Percentiles rank a stretch among this genome's conserved stretches.
These are phyloP conservation scores for Rhabdomys dilectus DNA, from an alignment of 2,113 vertebrate genomes.

Conservation along the genomic window DNA sequence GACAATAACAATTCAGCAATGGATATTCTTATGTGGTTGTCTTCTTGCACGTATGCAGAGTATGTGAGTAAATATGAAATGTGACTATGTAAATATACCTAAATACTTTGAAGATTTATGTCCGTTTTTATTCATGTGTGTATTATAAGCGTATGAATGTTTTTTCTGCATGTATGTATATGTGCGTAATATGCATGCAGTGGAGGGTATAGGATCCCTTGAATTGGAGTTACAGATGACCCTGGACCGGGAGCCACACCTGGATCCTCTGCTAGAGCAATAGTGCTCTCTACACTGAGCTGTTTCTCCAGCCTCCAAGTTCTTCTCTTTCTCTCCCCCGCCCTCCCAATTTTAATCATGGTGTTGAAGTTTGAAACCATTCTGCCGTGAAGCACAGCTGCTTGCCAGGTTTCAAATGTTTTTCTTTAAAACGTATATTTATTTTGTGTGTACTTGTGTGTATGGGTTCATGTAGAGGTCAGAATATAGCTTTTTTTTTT, in stretches of 20 bases:
- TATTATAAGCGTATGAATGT: background rate
- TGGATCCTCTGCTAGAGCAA: background rate
- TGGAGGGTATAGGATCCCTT: background rate
- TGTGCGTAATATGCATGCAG: background rate
- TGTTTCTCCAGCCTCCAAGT: background rate
- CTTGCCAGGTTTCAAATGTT: background rate
- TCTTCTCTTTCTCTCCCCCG: too few species aligned
- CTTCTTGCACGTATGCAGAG: background rate
- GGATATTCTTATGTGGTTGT: background rate
- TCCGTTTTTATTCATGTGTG: background rate
- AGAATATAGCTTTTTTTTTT: background rate
- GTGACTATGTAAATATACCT: too few species aligned
- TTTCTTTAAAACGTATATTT: background rate
- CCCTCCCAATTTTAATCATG: background rate
- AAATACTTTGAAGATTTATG: background rate
- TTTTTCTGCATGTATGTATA: background rate
- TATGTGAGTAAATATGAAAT: background rate
- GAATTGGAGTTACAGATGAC: background rate
- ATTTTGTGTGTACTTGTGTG: background rate
- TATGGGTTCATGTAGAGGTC: background rate
- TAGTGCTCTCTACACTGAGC: background rate
- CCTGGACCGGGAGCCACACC: background rate
- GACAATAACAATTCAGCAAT: background rate
- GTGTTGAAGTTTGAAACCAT: background rate
- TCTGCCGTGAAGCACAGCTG: background rate